Evolutionary conservation across 2,797 vertebrate genomes (phyloP), one percentile per base, ranked within the genome.

Genomic region (Podarcis lilfordi): DNA sequence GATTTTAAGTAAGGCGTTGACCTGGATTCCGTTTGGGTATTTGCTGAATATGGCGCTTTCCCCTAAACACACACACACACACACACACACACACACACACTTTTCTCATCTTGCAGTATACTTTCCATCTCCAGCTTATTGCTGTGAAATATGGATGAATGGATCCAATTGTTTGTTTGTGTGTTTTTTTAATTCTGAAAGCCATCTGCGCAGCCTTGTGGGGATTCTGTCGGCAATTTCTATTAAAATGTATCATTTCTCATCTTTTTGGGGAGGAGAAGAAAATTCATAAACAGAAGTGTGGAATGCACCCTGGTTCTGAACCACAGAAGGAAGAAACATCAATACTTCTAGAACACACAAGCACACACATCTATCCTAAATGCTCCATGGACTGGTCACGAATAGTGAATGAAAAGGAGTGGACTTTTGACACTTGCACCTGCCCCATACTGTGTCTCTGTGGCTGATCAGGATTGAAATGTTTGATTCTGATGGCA

Each of bases 71-170:
- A 32, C n/a, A 10, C 69, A 13, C 29, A 29, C 69, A n/a, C 35
- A 32, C n/a, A 10, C 69, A 13, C 29, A 29, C 69, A n/a, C 10
- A 45, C 43, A 8, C 40, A 43, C 45, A 50, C 19, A 35, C 15
- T 74, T 80, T 64, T 88, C 90, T 86, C 66, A 61, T 85, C 68
- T 37, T 66, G 37, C 66, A 64, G 29, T 45, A 74, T 32, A 74
- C 29, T 19, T 88, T 43, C 86, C 37, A 11, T 80, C 61, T 66
- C 61, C 64, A 71, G 69, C 59, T 86, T 45, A 27, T 71, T 19
- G 15, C 71, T 90, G 85, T 92, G 88, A 94, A 91, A 93, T 93
- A 88, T 69, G 79, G 90, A 88, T 89, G 89, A 89, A 82, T 90
- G 69, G 29, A 89, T 92, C 82, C 84, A 90, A 1, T 86, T 40